phyloP scores from a whole-genome alignment of 2,113 vertebrate genomes.

The Thryonomys swinderianus region DNA sequence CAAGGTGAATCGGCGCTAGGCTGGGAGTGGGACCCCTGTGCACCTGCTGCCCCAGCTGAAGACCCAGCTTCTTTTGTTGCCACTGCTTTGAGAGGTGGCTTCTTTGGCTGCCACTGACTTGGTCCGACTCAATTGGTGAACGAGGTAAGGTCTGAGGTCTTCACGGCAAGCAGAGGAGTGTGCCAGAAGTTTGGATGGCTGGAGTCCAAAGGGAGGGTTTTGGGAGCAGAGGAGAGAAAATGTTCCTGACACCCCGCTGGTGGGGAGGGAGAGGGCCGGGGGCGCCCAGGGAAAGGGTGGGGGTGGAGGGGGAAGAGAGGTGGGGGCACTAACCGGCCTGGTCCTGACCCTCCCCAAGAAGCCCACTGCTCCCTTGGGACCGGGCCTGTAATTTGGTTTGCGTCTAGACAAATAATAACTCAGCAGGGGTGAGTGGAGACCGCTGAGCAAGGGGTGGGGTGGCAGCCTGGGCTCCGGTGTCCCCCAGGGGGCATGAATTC shows the following conservation, averaged over 20 bases:
- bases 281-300: neutral
- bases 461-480: neutral
- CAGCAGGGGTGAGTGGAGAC: conserved; percentile 52
- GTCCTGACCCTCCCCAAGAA: conserved; percentile 61
- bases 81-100: neutral
- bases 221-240: neutral
- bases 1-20: neutral
- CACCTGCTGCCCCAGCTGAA: neutral
- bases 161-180: neutral
- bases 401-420: conserved; percentile 83
- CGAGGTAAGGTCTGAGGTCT: neutral
- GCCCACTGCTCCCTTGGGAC: conserved; percentile 66
- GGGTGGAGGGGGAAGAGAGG: neutral
- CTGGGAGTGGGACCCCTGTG: neutral
- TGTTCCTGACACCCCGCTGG: conserved; percentile 26
- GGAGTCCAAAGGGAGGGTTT: neutral
- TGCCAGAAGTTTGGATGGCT: neutral
- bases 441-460: neutral
- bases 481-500: neutral
- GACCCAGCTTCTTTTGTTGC: neutral
- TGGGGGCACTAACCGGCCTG: neutral
- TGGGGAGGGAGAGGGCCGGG: neutral
- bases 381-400: conserved; percentile 79
- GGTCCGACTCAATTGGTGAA: neutral
- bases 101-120: neutral